These are phyloP conservation scores for Drosophila crucigera DNA, from an alignment of 2,888 invertebrate species.

Conservation along the genomic window DNA sequence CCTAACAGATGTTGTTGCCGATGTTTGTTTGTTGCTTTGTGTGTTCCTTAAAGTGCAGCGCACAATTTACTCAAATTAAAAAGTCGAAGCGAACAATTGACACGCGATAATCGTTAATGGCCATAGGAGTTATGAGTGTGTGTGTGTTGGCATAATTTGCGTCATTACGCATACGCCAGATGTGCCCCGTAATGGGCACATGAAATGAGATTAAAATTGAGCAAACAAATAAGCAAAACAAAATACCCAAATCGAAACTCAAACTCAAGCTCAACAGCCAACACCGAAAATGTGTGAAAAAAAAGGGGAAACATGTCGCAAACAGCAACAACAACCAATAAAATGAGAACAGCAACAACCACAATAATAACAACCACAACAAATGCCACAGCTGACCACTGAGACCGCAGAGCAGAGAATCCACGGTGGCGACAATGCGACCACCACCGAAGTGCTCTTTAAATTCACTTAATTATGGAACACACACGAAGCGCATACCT, in stretches of 20 bases:
- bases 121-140: conserved; percentile 10
- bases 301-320: conserved; percentile 67
- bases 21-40: conserved; percentile 5
- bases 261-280: conserved; percentile 26
- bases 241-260: conserved; percentile 6
- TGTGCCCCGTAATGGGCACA: conserved; percentile 39
- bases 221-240: conserved; percentile 21
- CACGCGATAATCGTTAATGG: conserved; percentile 72
- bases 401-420: not conserved
- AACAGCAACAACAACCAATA: conserved; percentile 40
- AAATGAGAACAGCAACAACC: conserved; percentile 13
- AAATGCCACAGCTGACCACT: conserved; percentile 26
- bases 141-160: conserved; percentile 45
- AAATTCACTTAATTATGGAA: conserved; percentile 84
- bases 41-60: conserved; percentile 43
- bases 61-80: conserved; percentile 76
- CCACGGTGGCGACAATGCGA: conserved; percentile 55
- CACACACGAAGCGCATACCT: conserved; percentile 83
- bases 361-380: conserved; percentile 31
- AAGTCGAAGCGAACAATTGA: conserved; percentile 68
- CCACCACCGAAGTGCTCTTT: conserved; percentile 75
- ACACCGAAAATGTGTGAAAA: conserved; percentile 70
- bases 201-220: conserved; percentile 46
- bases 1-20: conserved; percentile 43
- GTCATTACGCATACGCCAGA: conserved; percentile 75